Base-by-base conservation (phyloP, 1,140 invertebrate species). In the Aphelinus atriplicis region DNA sequence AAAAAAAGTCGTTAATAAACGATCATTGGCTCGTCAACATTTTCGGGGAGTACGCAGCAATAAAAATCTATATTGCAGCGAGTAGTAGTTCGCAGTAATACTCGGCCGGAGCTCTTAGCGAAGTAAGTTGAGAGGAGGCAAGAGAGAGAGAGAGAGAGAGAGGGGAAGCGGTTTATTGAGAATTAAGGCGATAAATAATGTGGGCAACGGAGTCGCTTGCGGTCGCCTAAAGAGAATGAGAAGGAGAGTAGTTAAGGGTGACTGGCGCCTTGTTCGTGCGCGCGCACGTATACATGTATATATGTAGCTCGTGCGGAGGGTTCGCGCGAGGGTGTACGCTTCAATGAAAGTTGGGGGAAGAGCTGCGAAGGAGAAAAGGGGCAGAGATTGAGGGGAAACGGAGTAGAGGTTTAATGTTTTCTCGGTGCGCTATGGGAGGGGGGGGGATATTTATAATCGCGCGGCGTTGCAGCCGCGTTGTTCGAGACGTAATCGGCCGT, bases 171-270 rank as follows among this genome's bases (percentile, higher is more conserved):
- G 80, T 85, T 84, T 84, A 85, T 84, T 82, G 81, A 84, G 80
- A 84, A 84, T 85, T 84, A 84, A 79, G 76, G 81, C 82, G 82
- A 85, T 86, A 85, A 84, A 86, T 84, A 85, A 85, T 79, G 72
- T 63, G 78, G 78, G 76, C 79, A 78, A 68, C 71, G 78, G 69
- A 75, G 75, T 73, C 76, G 77, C 75, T 75, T 75, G 58, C 3
- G n/a, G 7, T 72, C 43, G 47, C 7, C 46, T 26, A 56, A 46
- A 58, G 10, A 58, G 55, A 56, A 4, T 56, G 10, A n/a, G 9
- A 57, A 10, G n/a, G 64, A 26, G 2, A 26, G 67, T 7, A 42
- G 43, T 6, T 5, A 46, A 48, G 53, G 61, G 68, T 3, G 56
- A 58, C 9, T 4, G 75, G 46, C 51, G 47, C n/a, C 43, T 10